These are phyloP conservation scores for Chaetorhynchus papuensis DNA, from an alignment of 2,113 vertebrate species.

Conservation along the genomic window DNA sequence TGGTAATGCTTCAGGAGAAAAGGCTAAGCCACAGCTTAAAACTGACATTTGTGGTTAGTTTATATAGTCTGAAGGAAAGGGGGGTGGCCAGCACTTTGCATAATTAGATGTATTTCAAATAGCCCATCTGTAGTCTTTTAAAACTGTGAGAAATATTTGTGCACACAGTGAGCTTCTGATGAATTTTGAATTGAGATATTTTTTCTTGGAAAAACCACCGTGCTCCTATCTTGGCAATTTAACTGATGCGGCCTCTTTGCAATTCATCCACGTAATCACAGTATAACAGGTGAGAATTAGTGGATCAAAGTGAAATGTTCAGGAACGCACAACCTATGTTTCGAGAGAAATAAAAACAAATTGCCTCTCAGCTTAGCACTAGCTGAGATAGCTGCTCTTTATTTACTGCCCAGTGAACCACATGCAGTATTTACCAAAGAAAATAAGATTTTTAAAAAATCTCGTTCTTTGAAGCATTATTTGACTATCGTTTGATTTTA, in stretches of 20 bases:
- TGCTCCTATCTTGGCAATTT: conserved; percentile 43
- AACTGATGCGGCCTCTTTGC: background rate
- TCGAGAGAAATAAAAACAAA: conserved; percentile 41
- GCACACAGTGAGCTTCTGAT: background rate
- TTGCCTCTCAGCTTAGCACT: background rate
- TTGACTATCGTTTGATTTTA: background rate
- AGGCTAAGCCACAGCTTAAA: background rate
- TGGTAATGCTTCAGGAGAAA: background rate
- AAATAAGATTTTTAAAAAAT: background rate
- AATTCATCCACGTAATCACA: conserved; percentile 57
- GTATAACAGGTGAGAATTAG: conserved; percentile 52
- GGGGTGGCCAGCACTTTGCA: background rate
- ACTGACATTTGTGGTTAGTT: background rate
- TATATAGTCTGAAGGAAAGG: background rate
- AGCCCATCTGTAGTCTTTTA: conserved; percentile 14
- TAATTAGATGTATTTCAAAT: background rate
- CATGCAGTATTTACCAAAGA: conserved; percentile 8
- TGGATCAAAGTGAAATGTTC: conserved; percentile 31
- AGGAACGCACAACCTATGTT: background rate
- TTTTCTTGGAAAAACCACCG: background rate
- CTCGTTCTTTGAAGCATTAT: background rate
- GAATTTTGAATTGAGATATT: conserved; percentile 36
- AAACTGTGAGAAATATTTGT: conserved; percentile 11
- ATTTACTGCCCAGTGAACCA: background rate
- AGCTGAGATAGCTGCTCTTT: background rate